These are phyloP conservation scores for Myotis vivesi DNA, from an alignment of 2,797 vertebrate species.

Conservation along the genomic window DNA sequence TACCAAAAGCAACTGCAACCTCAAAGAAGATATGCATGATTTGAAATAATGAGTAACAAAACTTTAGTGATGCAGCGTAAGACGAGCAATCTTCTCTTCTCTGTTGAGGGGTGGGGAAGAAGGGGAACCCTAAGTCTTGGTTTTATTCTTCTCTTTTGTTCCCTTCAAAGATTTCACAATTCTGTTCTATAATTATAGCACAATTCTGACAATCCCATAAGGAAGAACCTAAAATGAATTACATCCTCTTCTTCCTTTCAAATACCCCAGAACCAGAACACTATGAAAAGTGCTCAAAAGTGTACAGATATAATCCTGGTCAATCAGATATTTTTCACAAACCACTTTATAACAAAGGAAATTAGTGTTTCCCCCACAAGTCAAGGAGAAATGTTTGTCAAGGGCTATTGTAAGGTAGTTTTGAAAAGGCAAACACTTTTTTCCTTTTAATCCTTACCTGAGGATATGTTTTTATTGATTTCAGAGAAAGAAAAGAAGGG, in stretches of 20 bases:
- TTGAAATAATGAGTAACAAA: not conserved
- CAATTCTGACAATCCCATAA: not conserved
- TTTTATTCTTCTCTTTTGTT: not conserved
- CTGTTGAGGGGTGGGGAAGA: not conserved
- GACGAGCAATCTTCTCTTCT: not conserved
- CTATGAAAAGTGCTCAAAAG: not conserved
- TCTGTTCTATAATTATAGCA: not conserved
- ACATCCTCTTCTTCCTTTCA: not conserved
- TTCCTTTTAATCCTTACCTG: not conserved
- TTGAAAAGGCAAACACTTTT: slow-evolving; percentile 5
- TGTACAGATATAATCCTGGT: not conserved
- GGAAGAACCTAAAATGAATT: not conserved
- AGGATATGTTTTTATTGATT: not conserved
- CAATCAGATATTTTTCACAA: not conserved
- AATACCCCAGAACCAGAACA: slow-evolving; percentile 3
- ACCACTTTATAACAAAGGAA: slow-evolving; percentile 21
- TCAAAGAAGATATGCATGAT: not conserved
- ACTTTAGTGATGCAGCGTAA: not conserved
- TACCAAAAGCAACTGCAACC: slow-evolving; percentile 7
- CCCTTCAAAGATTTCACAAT: not conserved
- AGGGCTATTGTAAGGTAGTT: not conserved
- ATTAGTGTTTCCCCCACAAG: not conserved
- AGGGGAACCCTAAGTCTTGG: not conserved
- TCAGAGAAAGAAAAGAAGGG: not conserved
- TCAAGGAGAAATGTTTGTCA: slow-evolving; percentile 14